Conservation (phyloP, 92 coral and sea anemone species). For the Porites cylindrica region DNA sequence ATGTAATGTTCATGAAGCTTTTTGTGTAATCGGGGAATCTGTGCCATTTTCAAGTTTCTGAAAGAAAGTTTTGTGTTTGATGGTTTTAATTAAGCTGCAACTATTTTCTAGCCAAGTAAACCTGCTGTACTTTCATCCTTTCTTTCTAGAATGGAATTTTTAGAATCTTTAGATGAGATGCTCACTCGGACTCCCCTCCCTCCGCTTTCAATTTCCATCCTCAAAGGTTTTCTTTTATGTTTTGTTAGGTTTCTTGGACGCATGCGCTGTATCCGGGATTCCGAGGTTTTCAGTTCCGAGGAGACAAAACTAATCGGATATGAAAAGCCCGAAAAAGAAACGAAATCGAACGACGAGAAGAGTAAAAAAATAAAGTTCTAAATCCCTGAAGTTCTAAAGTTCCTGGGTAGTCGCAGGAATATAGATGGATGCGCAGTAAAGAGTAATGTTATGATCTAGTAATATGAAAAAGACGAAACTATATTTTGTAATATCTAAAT, state of each 20-base stretch:
- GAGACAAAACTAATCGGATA: not conserved
- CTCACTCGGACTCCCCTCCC: not conserved
- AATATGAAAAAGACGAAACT: not conserved
- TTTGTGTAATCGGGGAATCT: too few species aligned
- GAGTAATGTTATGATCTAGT: conserved; percentile 1
- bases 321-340: not conserved
- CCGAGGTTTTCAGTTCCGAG: conserved; percentile 4
- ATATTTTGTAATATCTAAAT: too few species aligned
- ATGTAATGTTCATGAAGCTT: too few species aligned
- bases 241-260: conserved; percentile 60
- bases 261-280: conserved; percentile 51
- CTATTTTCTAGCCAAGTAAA: too few species aligned
- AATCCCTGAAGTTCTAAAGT: not conserved
- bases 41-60: too few species aligned
- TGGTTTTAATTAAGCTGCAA: too few species aligned
- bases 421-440: not conserved
- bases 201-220: not conserved
- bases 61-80: too few species aligned
- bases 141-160: too few species aligned
- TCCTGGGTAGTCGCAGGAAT: not conserved
- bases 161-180: too few species aligned
- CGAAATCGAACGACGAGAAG: conserved; percentile 4
- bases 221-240: not conserved
- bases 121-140: too few species aligned
- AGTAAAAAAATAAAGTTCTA: conserved; percentile 27